Base-by-base conservation (phyloP, 2,888 invertebrate species). In the Hirtodrosophila alboralis region DNA sequence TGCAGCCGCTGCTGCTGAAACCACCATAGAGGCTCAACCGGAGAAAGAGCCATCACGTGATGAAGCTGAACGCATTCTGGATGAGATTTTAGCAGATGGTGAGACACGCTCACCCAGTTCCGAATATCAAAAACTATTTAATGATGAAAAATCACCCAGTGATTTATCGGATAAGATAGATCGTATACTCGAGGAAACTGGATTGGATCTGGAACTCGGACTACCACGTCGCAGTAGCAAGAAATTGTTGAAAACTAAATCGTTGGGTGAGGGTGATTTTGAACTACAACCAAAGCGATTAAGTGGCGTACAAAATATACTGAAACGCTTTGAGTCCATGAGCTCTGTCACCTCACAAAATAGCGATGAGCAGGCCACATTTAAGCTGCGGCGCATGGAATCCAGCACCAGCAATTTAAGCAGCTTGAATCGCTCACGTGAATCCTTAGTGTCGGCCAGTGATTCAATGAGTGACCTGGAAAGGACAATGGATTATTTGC, bases 81-180 rank as follows among this genome's bases (percentile, higher is more conserved):
- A 90, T 60, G 89, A 90, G 58, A 90, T 90, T 9, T 53, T 90
- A 4, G 81, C 68, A 6, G 84, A 83, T 23, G 76, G 85, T 3
- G 84, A 72, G 1, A 63, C 73, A 12, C 84, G 89, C 18, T 90
- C 91, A 1, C 89, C 90, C 10, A 90, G 89, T 16, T 63, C 86
- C 2, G 91, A 91, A 14, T 91, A 90, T 66, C 87, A 88, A 14
- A 78, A 88, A 3, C 72, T 91, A 0, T 91, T 91, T 40, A 84
- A 87, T 8, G 89, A 88, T 26, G 90, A 90, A 53, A 90, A 89
- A 59, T 90, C 90, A 0, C 90, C 90, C 1, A 90, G 90, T 45
- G 90, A 90, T 75, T 69, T 90, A 4, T 90, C 90, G 0, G 90
- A 90, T 34, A 90, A 88, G 61, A 88, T 90, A 34, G 90, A 90